Percentiles rank a stretch among this genome's conserved stretches.
phyloP scores from a whole-genome alignment of 1,140 invertebrate genomes.

The Sycophila sp. region DNA sequence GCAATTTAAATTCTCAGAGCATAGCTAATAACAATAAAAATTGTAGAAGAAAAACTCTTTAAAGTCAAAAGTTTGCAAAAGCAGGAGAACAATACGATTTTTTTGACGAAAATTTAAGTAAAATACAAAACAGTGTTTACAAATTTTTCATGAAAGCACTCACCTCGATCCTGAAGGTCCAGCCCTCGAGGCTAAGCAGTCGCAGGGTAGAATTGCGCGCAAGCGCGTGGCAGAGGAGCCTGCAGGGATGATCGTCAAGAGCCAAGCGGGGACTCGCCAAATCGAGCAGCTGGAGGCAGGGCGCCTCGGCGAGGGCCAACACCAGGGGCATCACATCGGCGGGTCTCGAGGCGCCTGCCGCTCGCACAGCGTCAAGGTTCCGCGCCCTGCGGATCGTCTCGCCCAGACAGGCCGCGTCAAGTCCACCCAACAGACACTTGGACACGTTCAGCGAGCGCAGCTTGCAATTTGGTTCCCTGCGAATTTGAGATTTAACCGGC shows the following conservation, averaged over 20 bases:
- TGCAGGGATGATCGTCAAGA: slow-evolving; percentile 60
- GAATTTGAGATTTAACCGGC: no score
- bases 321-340: slow-evolving; percentile 16
- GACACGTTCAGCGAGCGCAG: slow-evolving; percentile 26
- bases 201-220: slow-evolving; percentile 66
- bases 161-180: slow-evolving; percentile 70
- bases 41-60: no score
- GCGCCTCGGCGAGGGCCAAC: slow-evolving; percentile 12
- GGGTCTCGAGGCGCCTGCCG: slow-evolving; percentile 12
- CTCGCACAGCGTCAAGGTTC: slow-evolving; percentile 11
- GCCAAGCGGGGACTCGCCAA: slow-evolving; percentile 45
- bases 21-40: no score
- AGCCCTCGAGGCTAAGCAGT: slow-evolving; percentile 68
- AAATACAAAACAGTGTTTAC: no score
- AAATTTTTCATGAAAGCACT: no score
- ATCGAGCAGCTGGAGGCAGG: slow-evolving; percentile 20
- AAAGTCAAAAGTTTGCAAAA: no score
- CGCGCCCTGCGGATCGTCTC: slow-evolving; percentile 16
- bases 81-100: no score
- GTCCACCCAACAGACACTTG: slow-evolving; percentile 14
- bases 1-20: no score
- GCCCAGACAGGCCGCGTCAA: slow-evolving; percentile 20
- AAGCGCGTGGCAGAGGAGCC: slow-evolving; percentile 66
- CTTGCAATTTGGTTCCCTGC: slow-evolving; percentile 22
- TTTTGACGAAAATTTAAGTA: no score